Evolutionary conservation across 2,797 vertebrate genomes (phyloP), one percentile per base, ranked within the genome.

Genomic region (Lepidocolaptes lacrymiger): DNA sequence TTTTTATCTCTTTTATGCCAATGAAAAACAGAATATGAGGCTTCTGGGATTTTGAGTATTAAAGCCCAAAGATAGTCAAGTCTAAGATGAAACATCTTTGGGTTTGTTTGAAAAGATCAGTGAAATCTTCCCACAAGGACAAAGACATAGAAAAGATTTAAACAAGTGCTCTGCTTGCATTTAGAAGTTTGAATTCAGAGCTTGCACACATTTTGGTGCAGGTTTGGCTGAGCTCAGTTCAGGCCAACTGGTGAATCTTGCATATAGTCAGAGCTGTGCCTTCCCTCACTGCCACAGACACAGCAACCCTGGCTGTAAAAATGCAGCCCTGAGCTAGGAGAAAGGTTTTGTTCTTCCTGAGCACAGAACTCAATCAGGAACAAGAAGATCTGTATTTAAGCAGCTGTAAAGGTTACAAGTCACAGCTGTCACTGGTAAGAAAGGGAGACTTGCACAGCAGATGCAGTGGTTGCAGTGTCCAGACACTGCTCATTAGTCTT

Each of bases 61-160:
- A 19, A 91, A 91, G 92, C 94, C 81, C 52, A 89, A 91, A 91
- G 68, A 43, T 0, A 79, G 52, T 41, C 71, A 92, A 92, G 51
- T 13, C 66, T 46, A 64, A 83, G 62, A 94, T 85, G 59, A 95
- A 95, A 93, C 28, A 28, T 10, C 48, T 84, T 73, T 44, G n/a
- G 4, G 87, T 87, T 66, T 86, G 9, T 91, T 94, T 79, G 77
- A 93, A 91, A 78, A 76, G 32, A 84, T 72, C 72, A 93, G 12
- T 72, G 51, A 72, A 86, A 72, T 88, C 51, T 68, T 88, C 80
- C 41, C 36, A 61, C 73, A 94, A 93, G 62, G 83, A 88, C 91
- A 81, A 84, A 91, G 73, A 88, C 30, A 62, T 8, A 37, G 54
- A 83, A 63, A 80, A 88, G 54, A 89, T 49, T 68, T 81, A 71